A percentile compares a stretch with the other conserved stretches of the same genome.
phyloP scores from a whole-genome alignment of 2,888 invertebrate genomes.

The Abscondita cerata region DNA sequence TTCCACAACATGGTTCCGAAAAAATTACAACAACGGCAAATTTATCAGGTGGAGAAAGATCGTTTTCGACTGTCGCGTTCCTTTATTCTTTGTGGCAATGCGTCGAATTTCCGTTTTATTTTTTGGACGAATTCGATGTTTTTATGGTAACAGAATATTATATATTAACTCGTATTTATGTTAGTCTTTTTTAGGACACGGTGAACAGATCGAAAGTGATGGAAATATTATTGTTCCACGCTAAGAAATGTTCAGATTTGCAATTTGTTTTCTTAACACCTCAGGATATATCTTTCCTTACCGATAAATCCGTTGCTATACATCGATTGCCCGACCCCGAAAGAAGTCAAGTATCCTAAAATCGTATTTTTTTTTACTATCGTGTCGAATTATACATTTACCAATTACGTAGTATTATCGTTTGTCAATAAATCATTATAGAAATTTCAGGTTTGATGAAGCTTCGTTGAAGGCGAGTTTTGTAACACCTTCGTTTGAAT shows the following conservation, averaged over 20 bases:
- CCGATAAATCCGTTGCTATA: slow-evolving; percentile 48
- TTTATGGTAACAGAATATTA: slow-evolving; percentile 75
- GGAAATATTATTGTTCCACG: slow-evolving; percentile 78
- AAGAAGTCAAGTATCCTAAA: neutral
- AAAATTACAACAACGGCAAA: slow-evolving; percentile 66
- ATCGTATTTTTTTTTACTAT: too few relatives aligned
- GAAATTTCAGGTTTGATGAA: too few relatives aligned
- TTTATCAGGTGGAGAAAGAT: slow-evolving; percentile 94
- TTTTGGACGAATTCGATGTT: slow-evolving; percentile 96
- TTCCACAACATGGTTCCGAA: slow-evolving; percentile 62
- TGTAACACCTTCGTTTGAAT: too few relatives aligned
- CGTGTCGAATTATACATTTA: too few relatives aligned
- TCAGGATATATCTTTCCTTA: slow-evolving; percentile 69
- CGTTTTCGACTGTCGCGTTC: slow-evolving; percentile 94
- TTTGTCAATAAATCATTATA: too few relatives aligned
- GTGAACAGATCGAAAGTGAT: slow-evolving; percentile 82
- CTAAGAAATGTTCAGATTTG: slow-evolving; percentile 67
- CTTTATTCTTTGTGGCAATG: slow-evolving; percentile 93
- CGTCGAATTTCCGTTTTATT: slow-evolving; percentile 90
- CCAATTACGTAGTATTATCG: too few relatives aligned
- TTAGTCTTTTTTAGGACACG: slow-evolving; percentile 71
- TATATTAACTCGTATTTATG: slow-evolving; percentile 25
- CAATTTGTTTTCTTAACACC: slow-evolving; percentile 94
- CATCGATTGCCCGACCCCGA: slow-evolving; percentile 43
- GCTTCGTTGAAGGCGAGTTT: too few relatives aligned